Evolutionary conservation across 2,113 vertebrate genomes (phyloP).

Genomic region (Calyptomena viridis): DNA sequence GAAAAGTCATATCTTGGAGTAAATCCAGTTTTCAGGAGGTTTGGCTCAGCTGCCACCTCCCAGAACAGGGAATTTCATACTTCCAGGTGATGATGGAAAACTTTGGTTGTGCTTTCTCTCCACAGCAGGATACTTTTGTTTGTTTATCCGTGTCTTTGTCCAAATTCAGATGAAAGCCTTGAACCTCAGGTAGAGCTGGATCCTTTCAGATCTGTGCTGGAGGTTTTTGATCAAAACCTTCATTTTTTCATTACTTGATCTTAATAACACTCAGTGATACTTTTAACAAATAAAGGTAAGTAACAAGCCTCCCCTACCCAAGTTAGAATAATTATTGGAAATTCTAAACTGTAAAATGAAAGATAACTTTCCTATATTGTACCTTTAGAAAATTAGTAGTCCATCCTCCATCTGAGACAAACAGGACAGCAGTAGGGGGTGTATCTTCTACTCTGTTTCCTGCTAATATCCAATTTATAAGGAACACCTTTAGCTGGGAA

Average conservation of each 20-base stretch:
- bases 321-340: not conserved
- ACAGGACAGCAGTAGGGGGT: not conserved
- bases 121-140: not conserved
- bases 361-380: not conserved
- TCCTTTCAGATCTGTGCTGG: not conserved
- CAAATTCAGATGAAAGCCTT: not conserved
- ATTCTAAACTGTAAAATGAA: not conserved
- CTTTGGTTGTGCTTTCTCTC: not conserved
- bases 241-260: not conserved
- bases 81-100: not conserved
- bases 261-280: rapidly evolving
- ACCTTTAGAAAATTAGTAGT: not conserved
- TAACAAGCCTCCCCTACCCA: not conserved
- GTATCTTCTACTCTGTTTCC: not conserved
- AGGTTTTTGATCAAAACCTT: not conserved
- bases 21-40: not conserved
- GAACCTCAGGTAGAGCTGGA: not conserved
- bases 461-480: not conserved
- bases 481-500: not conserved
- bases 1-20: rapidly evolving
- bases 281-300: not conserved
- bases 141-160: not conserved
- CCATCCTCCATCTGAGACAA: not conserved
- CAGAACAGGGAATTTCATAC: not conserved
- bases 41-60: not conserved